Evolutionary conservation across 1,140 invertebrate species (phyloP).

Genomic region (Paramacrobiotus metropolitanus): DNA sequence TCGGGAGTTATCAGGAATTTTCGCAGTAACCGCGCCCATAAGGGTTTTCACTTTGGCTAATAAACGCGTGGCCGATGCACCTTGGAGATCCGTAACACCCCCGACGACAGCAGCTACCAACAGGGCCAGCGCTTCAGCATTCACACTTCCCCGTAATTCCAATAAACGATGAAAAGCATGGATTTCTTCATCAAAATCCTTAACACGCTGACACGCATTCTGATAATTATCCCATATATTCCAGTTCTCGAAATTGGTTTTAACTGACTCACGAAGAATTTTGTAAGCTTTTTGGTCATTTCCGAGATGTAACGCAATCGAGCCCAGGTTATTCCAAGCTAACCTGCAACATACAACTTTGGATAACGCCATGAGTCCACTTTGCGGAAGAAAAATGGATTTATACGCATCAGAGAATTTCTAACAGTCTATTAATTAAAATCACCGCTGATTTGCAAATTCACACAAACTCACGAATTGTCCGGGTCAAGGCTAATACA

Average conservation of each 20-base stretch:
- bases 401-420: too few relatives aligned
- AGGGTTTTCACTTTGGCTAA: conserved; percentile 40
- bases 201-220: conserved; percentile 45
- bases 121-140: conserved; percentile 47
- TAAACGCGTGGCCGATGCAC: conserved; percentile 26
- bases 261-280: conserved; percentile 49
- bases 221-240: conserved; percentile 89
- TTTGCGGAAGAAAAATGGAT: too few relatives aligned
- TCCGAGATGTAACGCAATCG: conserved; percentile 65
- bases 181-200: conserved; percentile 37
- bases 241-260: conserved; percentile 84
- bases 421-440: neutral
- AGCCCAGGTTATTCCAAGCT: conserved; percentile 84
- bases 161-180: conserved; percentile 52
- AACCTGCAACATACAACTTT: conserved; percentile 40
- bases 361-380: too few relatives aligned
- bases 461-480: conserved; percentile 22
- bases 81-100: conserved; percentile 33
- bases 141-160: conserved; percentile 56
- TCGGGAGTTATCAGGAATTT: conserved; percentile 7
- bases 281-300: conserved; percentile 39
- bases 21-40: conserved; percentile 48
- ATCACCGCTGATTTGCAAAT: conserved; percentile 5
- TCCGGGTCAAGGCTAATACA: conserved; percentile 63
- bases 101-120: conserved; percentile 43